Percentiles rank a stretch among this genome's conserved stretches.
phyloP scores from a whole-genome alignment of 2,797 vertebrate genomes.

The Podarcis siculus region DNA sequence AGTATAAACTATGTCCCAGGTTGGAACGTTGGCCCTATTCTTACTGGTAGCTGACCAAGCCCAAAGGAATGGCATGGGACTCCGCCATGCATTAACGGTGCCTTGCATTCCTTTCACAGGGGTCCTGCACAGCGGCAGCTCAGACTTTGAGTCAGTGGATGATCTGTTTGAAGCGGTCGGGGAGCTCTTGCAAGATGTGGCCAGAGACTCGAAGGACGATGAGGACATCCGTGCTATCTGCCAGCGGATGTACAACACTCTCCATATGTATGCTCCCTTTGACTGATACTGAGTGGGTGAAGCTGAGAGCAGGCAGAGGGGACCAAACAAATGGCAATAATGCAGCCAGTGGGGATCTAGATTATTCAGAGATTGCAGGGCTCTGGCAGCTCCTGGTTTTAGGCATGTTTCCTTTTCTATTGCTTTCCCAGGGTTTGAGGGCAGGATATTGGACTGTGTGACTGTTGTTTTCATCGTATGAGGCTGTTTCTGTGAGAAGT shows the following conservation, averaged over 20 bases:
- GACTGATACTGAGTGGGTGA: not conserved
- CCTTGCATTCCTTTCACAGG: conserved; percentile 71
- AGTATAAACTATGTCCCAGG: too few relatives aligned
- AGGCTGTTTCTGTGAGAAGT: not conserved
- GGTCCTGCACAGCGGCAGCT: conserved; percentile 86
- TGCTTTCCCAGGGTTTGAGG: not conserved
- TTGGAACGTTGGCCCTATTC: not conserved
- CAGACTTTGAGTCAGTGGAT: conserved; percentile 93
- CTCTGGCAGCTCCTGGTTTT: not conserved
- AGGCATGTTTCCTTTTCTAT: not conserved
- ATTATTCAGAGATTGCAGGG: too few relatives aligned
- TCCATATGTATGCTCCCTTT: conserved; percentile 83
- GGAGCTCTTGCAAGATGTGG: conserved; percentile 90
- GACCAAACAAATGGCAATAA: not conserved
- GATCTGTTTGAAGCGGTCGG: conserved; percentile 95
- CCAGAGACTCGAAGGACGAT: conserved; percentile 89
- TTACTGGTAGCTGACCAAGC: not conserved
- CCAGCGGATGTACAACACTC: conserved; percentile 93
- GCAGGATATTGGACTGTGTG: not conserved
- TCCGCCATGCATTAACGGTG: not conserved
- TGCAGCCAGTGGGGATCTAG: not conserved
- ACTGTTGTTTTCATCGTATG: too few relatives aligned
- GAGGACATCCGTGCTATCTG: conserved; percentile 91
- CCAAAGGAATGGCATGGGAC: not conserved
- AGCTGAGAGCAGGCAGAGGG: not conserved